A percentile compares a stretch with the other conserved stretches of the same genome.
phyloP scores from a whole-genome alignment of 2,888 invertebrate species.

The Diogma glabrata region DNA sequence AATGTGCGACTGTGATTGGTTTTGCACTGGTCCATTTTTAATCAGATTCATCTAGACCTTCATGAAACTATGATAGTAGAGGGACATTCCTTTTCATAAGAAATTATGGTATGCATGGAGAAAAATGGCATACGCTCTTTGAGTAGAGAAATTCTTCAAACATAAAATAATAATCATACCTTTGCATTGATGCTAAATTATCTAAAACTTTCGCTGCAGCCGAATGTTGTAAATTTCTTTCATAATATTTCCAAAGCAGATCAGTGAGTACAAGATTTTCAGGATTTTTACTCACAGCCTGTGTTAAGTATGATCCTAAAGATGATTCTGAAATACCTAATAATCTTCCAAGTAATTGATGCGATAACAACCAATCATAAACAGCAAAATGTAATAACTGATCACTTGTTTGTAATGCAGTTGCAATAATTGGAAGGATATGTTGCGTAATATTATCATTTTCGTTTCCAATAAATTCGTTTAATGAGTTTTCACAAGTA shows the following conservation, averaged over 20 bases:
- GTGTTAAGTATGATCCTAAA: conserved; percentile 34
- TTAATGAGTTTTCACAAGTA: background rate
- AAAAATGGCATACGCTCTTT: too few relatives aligned
- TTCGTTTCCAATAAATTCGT: conserved; percentile 5
- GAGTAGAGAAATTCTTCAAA: too few relatives aligned
- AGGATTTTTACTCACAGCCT: conserved; percentile 40
- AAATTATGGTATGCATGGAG: too few relatives aligned
- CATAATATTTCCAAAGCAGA: conserved; percentile 92
- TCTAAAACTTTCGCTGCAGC: conserved; percentile 86
- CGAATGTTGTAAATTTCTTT: conserved; percentile 80
- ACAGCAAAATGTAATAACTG: conserved; percentile 83
- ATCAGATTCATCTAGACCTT: too few relatives aligned
- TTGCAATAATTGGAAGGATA: conserved; percentile 49
- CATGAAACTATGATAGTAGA: too few relatives aligned
- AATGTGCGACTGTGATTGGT: too few relatives aligned
- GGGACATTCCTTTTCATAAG: too few relatives aligned
- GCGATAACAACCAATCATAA: conserved; percentile 85
- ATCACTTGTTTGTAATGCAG: conserved; percentile 60
- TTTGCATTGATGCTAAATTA: conserved; percentile 52
- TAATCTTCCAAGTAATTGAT: conserved; percentile 59
- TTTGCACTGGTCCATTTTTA: too few relatives aligned
- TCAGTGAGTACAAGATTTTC: conserved; percentile 55
- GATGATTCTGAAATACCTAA: conserved; percentile 41
- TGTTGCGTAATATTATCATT: conserved; percentile 1
- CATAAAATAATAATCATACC: too few relatives aligned